Base-by-base conservation (phyloP, 2,113 vertebrate genomes). In the Tragelaphus scriptus region DNA sequence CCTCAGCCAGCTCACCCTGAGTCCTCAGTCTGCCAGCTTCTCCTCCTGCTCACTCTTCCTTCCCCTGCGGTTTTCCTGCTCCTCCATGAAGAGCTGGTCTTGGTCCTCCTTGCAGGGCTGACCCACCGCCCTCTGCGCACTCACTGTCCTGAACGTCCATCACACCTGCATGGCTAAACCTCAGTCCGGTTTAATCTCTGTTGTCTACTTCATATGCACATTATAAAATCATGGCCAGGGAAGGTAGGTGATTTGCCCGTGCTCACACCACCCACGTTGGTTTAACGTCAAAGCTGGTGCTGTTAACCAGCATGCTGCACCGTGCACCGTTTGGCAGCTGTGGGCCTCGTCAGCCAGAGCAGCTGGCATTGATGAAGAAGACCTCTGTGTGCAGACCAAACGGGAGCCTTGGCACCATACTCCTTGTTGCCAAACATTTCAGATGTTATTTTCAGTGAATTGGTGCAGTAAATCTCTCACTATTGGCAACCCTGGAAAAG, bases 81-180 rank as follows among this genome's bases (percentile, higher is more conserved):
- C 88, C 61, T 56, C 92, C 85, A 26, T 16, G 40, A 36, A 96
- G 80, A 79, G 58, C 84, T 32, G 36, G 77, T 44, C 30, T 91
- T 36, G 71, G 61, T 95, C 91, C 85, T 90, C 71, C 23, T 96
- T 85, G 40, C 88, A 53, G 40, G 36, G 71, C 93, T 65, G 49
- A 94, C 86, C 96, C 96, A 65, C 91, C 6, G 19, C 84, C 59
- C 77, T 97, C 93, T 91, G 79, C 91, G 96, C 88, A 40, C 71
- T 63, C 86, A 91, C 95, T 94, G 94, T 95, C 77, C 77, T 89
- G 77, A 95, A 81, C 63, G 85, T 81, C 53, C 49, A n/a, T 79
- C 36, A 5, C 55, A 21, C 51, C 68, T 56, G 11, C 32, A 1
- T 53, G 84, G 68, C 79, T 95, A 30, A 88, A 56, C 59, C 68